Conservation (phyloP, 2,113 vertebrate species). For the Laticauda colubrina region DNA sequence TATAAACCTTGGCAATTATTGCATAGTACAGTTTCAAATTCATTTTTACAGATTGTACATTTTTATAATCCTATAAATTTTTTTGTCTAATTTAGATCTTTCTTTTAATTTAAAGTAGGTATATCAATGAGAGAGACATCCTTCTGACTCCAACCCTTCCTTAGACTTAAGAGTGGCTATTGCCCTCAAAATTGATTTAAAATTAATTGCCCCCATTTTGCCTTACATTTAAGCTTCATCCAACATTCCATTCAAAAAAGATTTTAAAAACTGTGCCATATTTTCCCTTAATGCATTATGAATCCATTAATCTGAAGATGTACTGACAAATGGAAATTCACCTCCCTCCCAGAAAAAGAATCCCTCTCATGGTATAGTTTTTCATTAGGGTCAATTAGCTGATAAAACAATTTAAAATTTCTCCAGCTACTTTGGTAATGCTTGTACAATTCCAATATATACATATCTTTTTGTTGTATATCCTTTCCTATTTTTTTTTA, state of each 20-base stretch:
- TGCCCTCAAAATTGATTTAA: neutral
- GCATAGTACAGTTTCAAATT: neutral
- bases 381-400: neutral
- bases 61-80: neutral
- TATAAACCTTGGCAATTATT: neutral
- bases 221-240: neutral
- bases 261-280: neutral
- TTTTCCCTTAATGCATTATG: neutral
- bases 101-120: neutral
- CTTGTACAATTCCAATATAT: neutral
- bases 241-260: neutral
- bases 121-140: neutral
- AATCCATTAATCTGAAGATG: neutral
- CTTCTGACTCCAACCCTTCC: neutral
- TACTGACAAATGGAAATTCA: neutral
- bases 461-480: neutral
- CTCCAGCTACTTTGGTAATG: neutral
- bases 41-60: neutral
- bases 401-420: neutral
- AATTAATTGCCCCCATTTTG: neutral
- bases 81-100: neutral
- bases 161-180: neutral
- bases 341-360: neutral
- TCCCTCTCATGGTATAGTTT: neutral
- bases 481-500: neutral